These are phyloP conservation scores for Acleris literana DNA, from an alignment of 2,888 invertebrate genomes.

Conservation along the genomic window DNA sequence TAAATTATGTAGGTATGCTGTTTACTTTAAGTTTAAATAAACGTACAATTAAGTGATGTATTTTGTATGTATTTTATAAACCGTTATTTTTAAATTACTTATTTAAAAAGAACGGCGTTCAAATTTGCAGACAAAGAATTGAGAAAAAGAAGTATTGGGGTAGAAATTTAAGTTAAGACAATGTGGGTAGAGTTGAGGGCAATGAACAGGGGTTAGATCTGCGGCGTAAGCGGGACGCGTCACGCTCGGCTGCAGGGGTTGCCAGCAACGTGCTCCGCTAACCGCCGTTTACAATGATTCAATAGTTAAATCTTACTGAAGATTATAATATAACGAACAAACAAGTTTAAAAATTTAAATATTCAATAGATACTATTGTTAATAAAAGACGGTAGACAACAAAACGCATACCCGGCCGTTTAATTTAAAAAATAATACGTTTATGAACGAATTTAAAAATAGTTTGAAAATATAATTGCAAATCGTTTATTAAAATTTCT, in stretches of 20 bases:
- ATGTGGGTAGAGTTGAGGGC: conserved; percentile 61
- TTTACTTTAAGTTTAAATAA: too few relatives aligned
- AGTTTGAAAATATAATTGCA: not conserved
- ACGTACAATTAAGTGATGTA: too few relatives aligned
- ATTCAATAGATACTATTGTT: not conserved
- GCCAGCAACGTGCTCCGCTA: conserved; percentile 40
- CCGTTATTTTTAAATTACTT: too few relatives aligned
- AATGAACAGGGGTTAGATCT: conserved; percentile 55
- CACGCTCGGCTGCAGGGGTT: conserved; percentile 71
- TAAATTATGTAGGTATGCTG: too few relatives aligned
- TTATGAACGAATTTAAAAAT: not conserved
- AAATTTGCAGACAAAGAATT: not conserved
- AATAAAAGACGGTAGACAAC: not conserved
- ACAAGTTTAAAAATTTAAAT: not conserved
- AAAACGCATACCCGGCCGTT: not conserved
- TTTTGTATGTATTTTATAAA: too few relatives aligned
- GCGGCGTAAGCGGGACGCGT: conserved; percentile 58
- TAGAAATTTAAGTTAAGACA: conserved; percentile 42
- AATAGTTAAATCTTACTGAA: not conserved
- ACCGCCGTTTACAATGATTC: conserved; percentile 41
- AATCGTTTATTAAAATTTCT: not conserved
- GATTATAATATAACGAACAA: not conserved
- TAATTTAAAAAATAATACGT: too few relatives aligned
- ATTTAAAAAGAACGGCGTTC: not conserved
- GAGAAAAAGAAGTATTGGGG: conserved; percentile 8